Base-by-base conservation (phyloP, 2,888 invertebrate species). In the Himalopsyche kuldschensis region DNA sequence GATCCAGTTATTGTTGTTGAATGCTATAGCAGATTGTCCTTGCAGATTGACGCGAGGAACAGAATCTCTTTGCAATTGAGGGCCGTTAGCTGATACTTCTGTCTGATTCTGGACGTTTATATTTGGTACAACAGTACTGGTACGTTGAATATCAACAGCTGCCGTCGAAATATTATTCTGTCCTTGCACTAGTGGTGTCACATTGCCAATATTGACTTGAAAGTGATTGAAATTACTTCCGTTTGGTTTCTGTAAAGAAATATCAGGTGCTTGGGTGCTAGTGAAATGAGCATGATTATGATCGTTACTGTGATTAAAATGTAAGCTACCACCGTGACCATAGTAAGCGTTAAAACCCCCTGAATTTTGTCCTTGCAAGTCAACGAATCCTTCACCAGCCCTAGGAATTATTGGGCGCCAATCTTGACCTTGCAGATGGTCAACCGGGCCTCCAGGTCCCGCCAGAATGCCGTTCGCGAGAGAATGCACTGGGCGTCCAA, bases 391-490 rank as follows among this genome's bases (percentile, higher is more conserved):
- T 24, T 69, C 75, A 48, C 81, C 81, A 20, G 30, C 76, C 46
- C 48, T 35, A 46, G 76, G 46, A 41, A 31, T 81, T 15, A 76
- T 77, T 48, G 81, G 17, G 35, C 24, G 35, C 35, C 55, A 84
- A 80, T 80, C 83, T 69, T 78, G 84, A 84, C 85, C 84, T 79
- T 81, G 84, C 27, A 85, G 79, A 85, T 24, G 90, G 90, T 4
- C 91, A 90, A 82, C 89, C 2, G 90, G 90, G 1, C 90, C 90
- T 0, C 90, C 91, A 0, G 93, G 92, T 1, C 93, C 93, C 11
- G 90, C 90, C 17, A 93, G 87, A 2, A 93, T 88, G 78, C 89
- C 89, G 87, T 89, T 89, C 86, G 90, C 88, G 2, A 88, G 87
- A 1, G 89, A 89, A 86, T 90, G 89, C 11, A 88, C 86, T 0